Base-by-base conservation (phyloP, 2,797 vertebrate species). In the Sebastes glaucus region DNA sequence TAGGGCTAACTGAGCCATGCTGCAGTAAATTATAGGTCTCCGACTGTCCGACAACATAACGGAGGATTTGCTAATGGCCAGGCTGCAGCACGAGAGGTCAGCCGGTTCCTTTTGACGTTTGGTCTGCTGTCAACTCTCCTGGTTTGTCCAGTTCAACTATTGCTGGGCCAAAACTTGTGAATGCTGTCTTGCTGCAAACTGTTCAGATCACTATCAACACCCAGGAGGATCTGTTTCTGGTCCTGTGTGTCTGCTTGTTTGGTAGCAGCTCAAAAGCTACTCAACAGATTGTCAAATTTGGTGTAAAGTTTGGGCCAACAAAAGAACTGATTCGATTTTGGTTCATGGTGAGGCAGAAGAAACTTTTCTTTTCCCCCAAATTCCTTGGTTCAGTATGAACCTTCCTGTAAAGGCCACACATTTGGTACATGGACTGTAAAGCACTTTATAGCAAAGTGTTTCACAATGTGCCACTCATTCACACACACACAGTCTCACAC, bases 21-120 rank as follows among this genome's bases (percentile, higher is more conserved):
- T 63, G 88, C 88, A 78, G 70, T 81, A 89, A 90, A 92, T 92
- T 87, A 90, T 74, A 85, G 86, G 72, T 86, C 83, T 87, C 77
- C 73, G 14, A 87, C 88, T 82, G 88, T 88, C 85, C 75, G 38
- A 91, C 88, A 89, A 79, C 87, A 82, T 78, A 86, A 53, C 10
- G 7, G 61, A 86, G 78, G 81, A 83, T 80, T 76, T 85, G 74
- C 86, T 92, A 86, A 93, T 91, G 83, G 84, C 64, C 82, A 67
- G 68, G 4, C 69, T 72, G 89, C 69, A 53, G 38, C 25, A 25
- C 14, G 13, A 78, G 80, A 87, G 81, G 92, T 92, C 89, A 88
- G 80, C 52, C 30, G 46, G 78, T 78, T 88, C 42, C 23, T 71
- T 64, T 74, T 83, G 74, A 88, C 71, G 32, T 77, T 67, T 60